Evolutionary conservation across 2,113 vertebrate genomes (phyloP).

Genomic region (Mastomys coucha): DNA sequence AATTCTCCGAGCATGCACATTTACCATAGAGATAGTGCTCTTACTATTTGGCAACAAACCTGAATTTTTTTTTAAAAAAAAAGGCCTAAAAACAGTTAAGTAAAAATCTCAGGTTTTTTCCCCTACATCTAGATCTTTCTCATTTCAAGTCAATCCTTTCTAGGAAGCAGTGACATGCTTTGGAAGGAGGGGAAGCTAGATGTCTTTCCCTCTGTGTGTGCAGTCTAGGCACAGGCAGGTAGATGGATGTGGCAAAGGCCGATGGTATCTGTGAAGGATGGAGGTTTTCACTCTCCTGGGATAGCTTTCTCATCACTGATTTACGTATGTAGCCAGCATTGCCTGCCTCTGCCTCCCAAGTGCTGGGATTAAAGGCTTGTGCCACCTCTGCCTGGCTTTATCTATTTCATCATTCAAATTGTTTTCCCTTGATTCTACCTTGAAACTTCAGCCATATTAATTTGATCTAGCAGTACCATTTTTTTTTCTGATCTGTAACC

Average conservation of each 20-base stretch:
- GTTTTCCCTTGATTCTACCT: background rate
- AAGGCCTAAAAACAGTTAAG: background rate
- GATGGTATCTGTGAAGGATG: background rate
- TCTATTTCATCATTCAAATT: background rate
- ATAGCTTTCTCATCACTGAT: background rate
- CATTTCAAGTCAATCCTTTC: background rate
- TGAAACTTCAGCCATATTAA: background rate
- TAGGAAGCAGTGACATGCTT: background rate
- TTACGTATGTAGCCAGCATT: background rate
- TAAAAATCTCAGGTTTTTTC: background rate
- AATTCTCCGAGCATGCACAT: background rate
- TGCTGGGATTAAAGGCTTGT: no score
- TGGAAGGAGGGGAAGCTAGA: background rate
- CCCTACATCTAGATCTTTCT: background rate
- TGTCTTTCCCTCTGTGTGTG: background rate
- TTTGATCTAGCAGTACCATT: background rate
- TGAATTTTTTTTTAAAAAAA: background rate
- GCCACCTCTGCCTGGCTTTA: background rate
- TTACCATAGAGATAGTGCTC: background rate
- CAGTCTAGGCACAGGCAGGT: background rate
- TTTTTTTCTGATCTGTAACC: background rate
- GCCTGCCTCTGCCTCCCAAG: no score
- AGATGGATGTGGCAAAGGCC: background rate
- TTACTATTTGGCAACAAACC: background rate
- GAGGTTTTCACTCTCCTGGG: background rate